These are phyloP conservation scores for Phortica variegata DNA, from an alignment of 1,140 invertebrate species.

Conservation along the genomic window DNA sequence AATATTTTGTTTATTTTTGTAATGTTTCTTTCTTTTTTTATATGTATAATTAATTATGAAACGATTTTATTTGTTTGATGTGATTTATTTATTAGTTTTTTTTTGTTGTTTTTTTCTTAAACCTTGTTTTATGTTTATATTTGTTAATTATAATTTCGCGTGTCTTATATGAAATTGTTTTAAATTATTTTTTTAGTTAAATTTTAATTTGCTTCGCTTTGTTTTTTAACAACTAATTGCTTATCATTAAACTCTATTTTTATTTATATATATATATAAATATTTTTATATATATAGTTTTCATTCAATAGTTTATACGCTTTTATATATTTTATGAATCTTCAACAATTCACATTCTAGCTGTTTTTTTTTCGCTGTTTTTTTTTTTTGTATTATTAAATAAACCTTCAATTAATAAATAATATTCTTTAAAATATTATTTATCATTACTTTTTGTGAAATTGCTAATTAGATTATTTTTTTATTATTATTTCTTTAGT, in stretches of 20 bases:
- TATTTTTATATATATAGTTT: neutral
- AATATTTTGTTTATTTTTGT: conserved; percentile 27
- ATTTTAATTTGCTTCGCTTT: neutral
- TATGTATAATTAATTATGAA: conserved; percentile 15
- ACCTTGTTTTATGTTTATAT: too few relatives aligned
- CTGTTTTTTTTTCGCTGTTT: neutral
- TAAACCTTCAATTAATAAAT: too few relatives aligned
- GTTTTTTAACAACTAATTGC: conserved; percentile 1
- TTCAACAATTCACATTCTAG: neutral
- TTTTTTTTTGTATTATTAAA: too few relatives aligned
- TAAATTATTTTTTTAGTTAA: neutral
- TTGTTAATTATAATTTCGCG: too few relatives aligned
- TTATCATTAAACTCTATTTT: conserved; percentile 2
- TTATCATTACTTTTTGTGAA: neutral
- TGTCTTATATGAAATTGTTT: too few relatives aligned
- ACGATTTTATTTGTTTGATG: too few relatives aligned
- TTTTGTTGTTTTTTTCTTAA: too few relatives aligned
- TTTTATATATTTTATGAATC: neutral
- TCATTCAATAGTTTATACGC: too few relatives aligned
- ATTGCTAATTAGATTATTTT: conserved; percentile 1
- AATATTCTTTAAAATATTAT: too few relatives aligned
- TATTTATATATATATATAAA: conserved; percentile 1
- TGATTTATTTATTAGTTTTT: too few relatives aligned
- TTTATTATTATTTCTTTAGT: too few relatives aligned
- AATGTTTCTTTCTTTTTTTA: too few relatives aligned